Conservation (phyloP, 1,140 invertebrate species). For the Octopus sinensis region DNA sequence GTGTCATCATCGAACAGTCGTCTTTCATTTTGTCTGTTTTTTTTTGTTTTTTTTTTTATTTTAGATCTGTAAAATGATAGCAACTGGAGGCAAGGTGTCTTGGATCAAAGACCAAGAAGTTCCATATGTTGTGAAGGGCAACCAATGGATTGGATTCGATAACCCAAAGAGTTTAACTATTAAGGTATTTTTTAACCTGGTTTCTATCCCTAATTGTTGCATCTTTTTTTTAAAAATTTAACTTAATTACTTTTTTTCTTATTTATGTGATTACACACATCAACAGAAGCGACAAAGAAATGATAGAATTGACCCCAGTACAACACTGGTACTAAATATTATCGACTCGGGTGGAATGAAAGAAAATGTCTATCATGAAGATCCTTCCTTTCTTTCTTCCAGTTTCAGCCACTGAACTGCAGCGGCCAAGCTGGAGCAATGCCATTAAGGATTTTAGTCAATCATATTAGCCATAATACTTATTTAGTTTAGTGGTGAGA, state of each 20-base stretch:
- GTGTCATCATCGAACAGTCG: too few species aligned
- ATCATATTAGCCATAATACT: too few species aligned
- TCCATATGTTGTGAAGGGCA: slow-evolving; percentile 74
- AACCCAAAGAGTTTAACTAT: slow-evolving; percentile 71
- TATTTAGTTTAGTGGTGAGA: too few species aligned
- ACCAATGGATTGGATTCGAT: slow-evolving; percentile 91
- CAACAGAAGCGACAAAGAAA: too few species aligned
- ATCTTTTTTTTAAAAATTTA: background rate
- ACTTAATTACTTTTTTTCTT: background rate
- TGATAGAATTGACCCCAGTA: too few species aligned
- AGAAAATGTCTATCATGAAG: too few species aligned
- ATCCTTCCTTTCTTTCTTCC: too few species aligned
- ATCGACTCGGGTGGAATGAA: too few species aligned
- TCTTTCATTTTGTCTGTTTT: background rate
- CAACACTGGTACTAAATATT: too few species aligned
- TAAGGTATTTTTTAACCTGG: slow-evolving; percentile 62
- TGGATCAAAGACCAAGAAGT: slow-evolving; percentile 64
- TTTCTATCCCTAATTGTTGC: background rate
- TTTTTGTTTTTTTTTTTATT: background rate
- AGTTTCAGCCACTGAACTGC: too few species aligned
- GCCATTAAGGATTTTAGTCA: too few species aligned
- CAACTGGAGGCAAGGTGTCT: slow-evolving; percentile 15
- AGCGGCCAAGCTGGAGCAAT: too few species aligned
- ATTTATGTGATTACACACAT: background rate
- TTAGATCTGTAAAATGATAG: slow-evolving; percentile 28